Base-by-base conservation (phyloP, 2,888 invertebrate species). In the Rhodophaea formosa region DNA sequence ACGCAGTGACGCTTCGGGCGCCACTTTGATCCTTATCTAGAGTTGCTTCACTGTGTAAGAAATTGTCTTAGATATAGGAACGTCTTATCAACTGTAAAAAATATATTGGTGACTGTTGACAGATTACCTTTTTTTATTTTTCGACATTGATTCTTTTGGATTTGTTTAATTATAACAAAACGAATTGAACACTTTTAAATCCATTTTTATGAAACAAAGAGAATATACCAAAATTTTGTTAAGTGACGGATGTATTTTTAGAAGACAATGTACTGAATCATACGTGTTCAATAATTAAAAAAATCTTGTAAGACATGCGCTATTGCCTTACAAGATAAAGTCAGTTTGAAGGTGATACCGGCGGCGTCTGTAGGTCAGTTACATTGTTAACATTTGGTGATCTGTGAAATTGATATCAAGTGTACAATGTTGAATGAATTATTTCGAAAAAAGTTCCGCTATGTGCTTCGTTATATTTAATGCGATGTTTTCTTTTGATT, bases 1-100 rank as follows among this genome's bases (percentile, higher is more conserved):
- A 87, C 88, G 83, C 72, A 76, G 81, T 87, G 84, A 87, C 88
- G 83, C 80, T 79, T 77, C 60, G 75, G 90, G 90, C 89, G 89
- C 89, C 89, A 84, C 82, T 72, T 80, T 77, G 89, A 90, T 90
- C 74, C 71, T 84, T 88, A 89, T 89, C 89, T 71, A 70, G 1
- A 30, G 8, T n/a, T 44, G 44, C 30, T 30, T 30, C 49, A 56
- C 53, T 29, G 57, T 51, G 10, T 35, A 51, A 14, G 51, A 32
- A 51, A 35, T 10, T 51, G 51, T 17, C 51, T 51, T 16, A 14
- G 2, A 49, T 30, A 29, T 14, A n/a, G 7, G 30, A 30, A 6
- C 47, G 47, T 14, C 14, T 29, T 10, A 39, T 39, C 39, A 12
- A n/a, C 39, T 12, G 8, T n/a, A 3, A 12, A 39, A 12, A 39